These are phyloP conservation scores for Homalodisca vitripennis DNA, from an alignment of 1,140 invertebrate species.

Conservation along the genomic window DNA sequence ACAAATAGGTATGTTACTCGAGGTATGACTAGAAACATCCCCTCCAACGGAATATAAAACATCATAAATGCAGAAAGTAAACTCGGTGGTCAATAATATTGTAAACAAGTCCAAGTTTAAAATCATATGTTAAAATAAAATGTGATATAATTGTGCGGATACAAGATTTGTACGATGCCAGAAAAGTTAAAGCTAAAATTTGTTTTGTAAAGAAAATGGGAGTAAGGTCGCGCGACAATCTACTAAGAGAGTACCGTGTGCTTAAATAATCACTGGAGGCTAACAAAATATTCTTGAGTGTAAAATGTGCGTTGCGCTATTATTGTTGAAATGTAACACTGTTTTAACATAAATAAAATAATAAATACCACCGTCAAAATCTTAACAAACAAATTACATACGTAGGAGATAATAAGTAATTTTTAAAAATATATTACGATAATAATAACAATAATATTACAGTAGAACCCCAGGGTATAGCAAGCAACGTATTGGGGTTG, in stretches of 20 bases:
- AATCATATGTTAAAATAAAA: not conserved
- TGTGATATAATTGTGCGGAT: conserved; percentile 4
- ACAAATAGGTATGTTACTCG: conserved; percentile 27
- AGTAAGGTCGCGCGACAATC: conserved; percentile 1
- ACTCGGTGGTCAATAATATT: conserved; percentile 13
- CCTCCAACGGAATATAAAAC: conserved; percentile 27
- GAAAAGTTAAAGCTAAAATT: not conserved
- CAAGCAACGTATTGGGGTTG: conserved; percentile 1
- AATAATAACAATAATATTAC: conserved; percentile 25
- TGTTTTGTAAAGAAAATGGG: not conserved
- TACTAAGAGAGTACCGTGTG: conserved; percentile 15
- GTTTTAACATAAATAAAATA: conserved; percentile 26
- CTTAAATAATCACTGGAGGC: not conserved
- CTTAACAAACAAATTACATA: conserved; percentile 15
- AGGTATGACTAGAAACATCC: conserved; percentile 23
- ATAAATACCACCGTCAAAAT: conserved; percentile 29
- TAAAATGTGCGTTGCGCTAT: conserved; percentile 8
- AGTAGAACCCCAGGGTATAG: conserved; percentile 22
- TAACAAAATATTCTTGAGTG: not conserved
- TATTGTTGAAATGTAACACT: conserved; percentile 10
- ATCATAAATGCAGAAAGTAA: conserved; percentile 14
- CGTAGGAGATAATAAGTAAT: conserved; percentile 18
- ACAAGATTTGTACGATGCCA: conserved; percentile 9
- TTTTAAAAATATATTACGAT: conserved; percentile 29
- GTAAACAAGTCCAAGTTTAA: conserved; percentile 1